Percentiles rank a stretch among this genome's conserved stretches.
phyloP scores from a whole-genome alignment of 2,888 invertebrate genomes.

The Phanerotoma sp. region DNA sequence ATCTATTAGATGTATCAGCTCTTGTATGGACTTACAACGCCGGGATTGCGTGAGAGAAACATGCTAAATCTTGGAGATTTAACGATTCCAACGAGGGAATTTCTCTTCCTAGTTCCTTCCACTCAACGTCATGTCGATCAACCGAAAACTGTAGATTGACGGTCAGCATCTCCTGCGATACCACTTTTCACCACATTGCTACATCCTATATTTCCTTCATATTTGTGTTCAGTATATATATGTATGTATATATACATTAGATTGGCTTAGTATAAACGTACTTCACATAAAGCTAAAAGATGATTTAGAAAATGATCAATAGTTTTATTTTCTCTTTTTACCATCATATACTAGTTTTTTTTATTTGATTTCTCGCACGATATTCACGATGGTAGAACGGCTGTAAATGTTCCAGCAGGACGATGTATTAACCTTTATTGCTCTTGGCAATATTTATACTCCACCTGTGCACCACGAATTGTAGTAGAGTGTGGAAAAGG shows the following conservation, averaged over 20 bases:
- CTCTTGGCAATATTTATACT: constrained; percentile 32
- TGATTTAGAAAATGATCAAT: constrained; percentile 14
- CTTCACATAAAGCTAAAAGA: constrained; percentile 5
- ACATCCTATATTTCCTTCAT: too few species aligned
- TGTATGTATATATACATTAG: too few species aligned
- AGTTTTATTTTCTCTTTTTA: neutral
- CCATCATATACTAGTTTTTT: neutral
- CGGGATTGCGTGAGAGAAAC: constrained; percentile 30
- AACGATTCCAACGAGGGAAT: neutral
- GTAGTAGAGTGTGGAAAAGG: neutral
- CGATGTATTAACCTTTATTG: constrained; percentile 38
- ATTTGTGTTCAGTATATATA: too few species aligned
- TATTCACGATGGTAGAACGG: constrained; percentile 29
- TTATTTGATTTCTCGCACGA: neutral
- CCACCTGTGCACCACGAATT: constrained; percentile 7
- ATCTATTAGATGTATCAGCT: constrained; percentile 34
- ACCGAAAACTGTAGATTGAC: constrained; percentile 15
- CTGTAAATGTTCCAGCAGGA: constrained; percentile 31
- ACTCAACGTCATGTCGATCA: constrained; percentile 14
- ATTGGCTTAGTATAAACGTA: too few species aligned
- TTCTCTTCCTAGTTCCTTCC: constrained; percentile 4
- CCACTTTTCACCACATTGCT: neutral
- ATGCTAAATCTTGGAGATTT: neutral
- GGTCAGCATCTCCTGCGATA: constrained; percentile 9
- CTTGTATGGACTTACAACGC: constrained; percentile 1